A percentile compares a stretch with the other conserved stretches of the same genome.
Evolutionary conservation across 2,797 vertebrate species (phyloP).

Genomic region (Gallinago stenura): DNA sequence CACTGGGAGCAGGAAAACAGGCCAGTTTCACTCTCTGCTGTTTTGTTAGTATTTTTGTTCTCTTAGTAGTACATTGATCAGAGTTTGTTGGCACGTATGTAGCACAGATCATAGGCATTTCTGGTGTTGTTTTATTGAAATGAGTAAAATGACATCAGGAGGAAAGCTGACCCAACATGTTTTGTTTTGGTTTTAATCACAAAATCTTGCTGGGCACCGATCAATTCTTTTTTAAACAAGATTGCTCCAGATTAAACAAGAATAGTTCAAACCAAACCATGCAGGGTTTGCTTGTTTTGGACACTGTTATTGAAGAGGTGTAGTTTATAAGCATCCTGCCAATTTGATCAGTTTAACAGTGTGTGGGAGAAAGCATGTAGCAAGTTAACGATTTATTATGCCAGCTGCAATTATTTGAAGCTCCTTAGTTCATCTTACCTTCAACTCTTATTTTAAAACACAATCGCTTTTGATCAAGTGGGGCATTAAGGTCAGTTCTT

Average conservation of each 20-base stretch:
- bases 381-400: not conserved
- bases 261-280: slow-evolving; percentile 10
- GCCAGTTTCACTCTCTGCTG: not conserved
- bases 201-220: not conserved
- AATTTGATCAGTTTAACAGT: not conserved
- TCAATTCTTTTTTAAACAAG: slow-evolving; percentile 17
- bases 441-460: slow-evolving; percentile 18
- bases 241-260: slow-evolving; percentile 50
- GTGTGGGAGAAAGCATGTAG: not conserved
- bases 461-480: not conserved
- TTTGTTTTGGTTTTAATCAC: not conserved
- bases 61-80: not conserved
- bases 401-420: slow-evolving; percentile 19
- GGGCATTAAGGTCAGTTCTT: not conserved
- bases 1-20: not conserved
- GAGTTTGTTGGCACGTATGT: not conserved
- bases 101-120: not conserved
- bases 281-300: slow-evolving; percentile 57
- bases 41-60: not conserved
- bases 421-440: not conserved
- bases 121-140: not conserved
- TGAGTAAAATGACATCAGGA: not conserved
- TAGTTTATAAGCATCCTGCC: slow-evolving; percentile 22
- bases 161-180: not conserved
- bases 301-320: not conserved